Base-by-base conservation (phyloP, 2,888 invertebrate species). In the Augiades crinisus region DNA sequence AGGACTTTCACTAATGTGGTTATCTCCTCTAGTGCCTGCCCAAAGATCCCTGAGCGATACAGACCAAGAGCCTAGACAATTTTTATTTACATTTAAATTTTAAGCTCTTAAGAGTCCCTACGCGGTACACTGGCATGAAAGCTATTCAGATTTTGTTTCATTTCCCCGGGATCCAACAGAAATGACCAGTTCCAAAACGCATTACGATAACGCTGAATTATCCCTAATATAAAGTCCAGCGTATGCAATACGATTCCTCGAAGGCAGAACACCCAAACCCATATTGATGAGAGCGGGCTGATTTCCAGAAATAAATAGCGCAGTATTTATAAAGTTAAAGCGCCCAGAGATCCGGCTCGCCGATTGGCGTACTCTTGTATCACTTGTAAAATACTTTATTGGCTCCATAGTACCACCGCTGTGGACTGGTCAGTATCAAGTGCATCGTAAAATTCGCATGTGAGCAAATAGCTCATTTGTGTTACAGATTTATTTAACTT, bases 311-410 rank as follows among this genome's bases (percentile, higher is more conserved):
- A 88, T 84, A 88, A 88, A 88, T 86, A 84, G 86, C 86, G 65
- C 72, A 80, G 83, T 87, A 87, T 88, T 87, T 86, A 87, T 87
- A 86, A 88, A 83, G 84, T 80, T 80, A 81, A 78, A 73, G 81
- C 80, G 73, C 72, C 71, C 68, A 67, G 70, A 77, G 86, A 87
- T 87, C 78, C 72, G 77, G 77, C 74, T 63, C 70, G 62, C 58
- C 72, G 88, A 88, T 88, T 84, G 78, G 69, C 63, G 66, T 70
- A 75, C 79, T 83, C 85, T 84, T 79, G 85, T 88, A 88, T 86
- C 87, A 88, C 87, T 87, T 87, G 87, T 85, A 84, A 82, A 84
- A 87, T 88, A 85, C 85, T 87, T 88, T 88, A 87, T 88, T 86
- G 51, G 88, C 77, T 67, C 54, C 72, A 61, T 65, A 77, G 70